phyloP scores from a whole-genome alignment of 2,888 invertebrate species.

The Helleia helle region DNA sequence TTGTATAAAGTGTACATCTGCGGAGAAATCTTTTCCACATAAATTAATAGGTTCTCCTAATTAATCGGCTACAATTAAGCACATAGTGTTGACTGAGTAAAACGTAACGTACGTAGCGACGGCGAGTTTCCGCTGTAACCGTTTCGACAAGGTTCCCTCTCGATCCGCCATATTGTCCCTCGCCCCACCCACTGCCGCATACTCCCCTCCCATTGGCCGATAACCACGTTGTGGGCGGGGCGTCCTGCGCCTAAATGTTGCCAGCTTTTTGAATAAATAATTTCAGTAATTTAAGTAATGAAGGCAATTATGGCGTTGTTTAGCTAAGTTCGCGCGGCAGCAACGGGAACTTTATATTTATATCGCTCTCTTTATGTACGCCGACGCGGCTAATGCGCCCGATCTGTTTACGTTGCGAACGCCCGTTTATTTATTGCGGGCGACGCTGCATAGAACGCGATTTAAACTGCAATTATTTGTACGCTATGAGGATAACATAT shows the following conservation, averaged over 20 bases:
- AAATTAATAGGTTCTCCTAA: conserved; percentile 31
- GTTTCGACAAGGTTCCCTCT: conserved; percentile 27
- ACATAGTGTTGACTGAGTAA: conserved; percentile 15
- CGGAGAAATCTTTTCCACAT: conserved; percentile 9
- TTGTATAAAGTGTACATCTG: not conserved
- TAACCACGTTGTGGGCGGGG: conserved; percentile 36
- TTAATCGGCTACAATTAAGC: conserved; percentile 41
- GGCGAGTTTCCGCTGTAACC: conserved; percentile 23
- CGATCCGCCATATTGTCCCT: conserved; percentile 62
- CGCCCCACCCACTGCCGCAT: conserved; percentile 45
- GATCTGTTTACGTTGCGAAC: conserved; percentile 70
- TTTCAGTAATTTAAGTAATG: conserved; percentile 75
- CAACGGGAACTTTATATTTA: conserved; percentile 73
- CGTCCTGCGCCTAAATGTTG: conserved; percentile 58
- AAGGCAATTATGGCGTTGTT: conserved; percentile 75
- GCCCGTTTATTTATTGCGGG: conserved; percentile 63
- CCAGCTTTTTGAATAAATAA: conserved; percentile 75
- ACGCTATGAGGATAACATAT: conserved; percentile 60
- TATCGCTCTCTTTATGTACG: conserved; percentile 72
- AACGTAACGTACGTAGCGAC: conserved; percentile 27
- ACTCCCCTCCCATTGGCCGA: conserved; percentile 42
- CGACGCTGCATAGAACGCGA: conserved; percentile 59
- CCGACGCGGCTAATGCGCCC: conserved; percentile 72
- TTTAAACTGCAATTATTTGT: conserved; percentile 71
- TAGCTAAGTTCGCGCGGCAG: conserved; percentile 73